A percentile compares a stretch with the other conserved stretches of the same genome.
These are phyloP conservation scores for Spinus olivaceus DNA, from an alignment of 2,797 vertebrate genomes.

Conservation along the genomic window DNA sequence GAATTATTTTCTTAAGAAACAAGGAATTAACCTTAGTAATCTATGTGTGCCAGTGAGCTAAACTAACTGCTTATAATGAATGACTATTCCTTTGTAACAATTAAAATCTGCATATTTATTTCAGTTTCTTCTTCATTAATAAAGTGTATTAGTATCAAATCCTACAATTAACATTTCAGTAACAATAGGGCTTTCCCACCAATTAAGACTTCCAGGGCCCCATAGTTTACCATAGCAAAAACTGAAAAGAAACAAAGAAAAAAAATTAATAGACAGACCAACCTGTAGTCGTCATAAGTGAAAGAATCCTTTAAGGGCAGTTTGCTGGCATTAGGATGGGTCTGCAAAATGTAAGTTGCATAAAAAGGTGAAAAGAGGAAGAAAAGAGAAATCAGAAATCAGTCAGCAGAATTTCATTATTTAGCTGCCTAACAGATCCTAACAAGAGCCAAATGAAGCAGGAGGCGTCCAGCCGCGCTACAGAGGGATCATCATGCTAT, in stretches of 20 bases:
- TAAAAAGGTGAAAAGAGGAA: conserved; percentile 66
- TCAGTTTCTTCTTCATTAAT: conserved; percentile 18
- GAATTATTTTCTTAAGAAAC: not conserved
- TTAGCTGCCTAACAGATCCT: conserved; percentile 87
- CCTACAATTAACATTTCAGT: not conserved
- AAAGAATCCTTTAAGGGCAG: conserved; percentile 97
- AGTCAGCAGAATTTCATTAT: conserved; percentile 89
- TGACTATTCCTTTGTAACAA: not conserved
- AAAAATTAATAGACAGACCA: conserved; percentile 65
- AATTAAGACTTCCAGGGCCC: not conserved
- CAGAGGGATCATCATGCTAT: conserved; percentile 85
- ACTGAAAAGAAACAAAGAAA: not conserved
- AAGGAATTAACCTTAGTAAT: not conserved
- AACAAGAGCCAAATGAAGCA: conserved; percentile 91
- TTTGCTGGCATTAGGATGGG: conserved; percentile 94
- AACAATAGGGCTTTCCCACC: not conserved
- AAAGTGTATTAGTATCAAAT: not conserved
- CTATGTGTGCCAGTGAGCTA: not conserved
- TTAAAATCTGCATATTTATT: not conserved
- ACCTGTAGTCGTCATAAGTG: conserved; percentile 99
- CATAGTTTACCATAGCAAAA: not conserved
- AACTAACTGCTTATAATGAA: not conserved
- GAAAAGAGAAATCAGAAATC: conserved; percentile 78
- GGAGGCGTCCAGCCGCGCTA: conserved; percentile 81
- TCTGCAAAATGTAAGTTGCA: conserved; percentile 81